A percentile compares a stretch with the other conserved stretches of the same genome.
phyloP scores from a whole-genome alignment of 2,113 vertebrate species.

The Catagonus wagneri region DNA sequence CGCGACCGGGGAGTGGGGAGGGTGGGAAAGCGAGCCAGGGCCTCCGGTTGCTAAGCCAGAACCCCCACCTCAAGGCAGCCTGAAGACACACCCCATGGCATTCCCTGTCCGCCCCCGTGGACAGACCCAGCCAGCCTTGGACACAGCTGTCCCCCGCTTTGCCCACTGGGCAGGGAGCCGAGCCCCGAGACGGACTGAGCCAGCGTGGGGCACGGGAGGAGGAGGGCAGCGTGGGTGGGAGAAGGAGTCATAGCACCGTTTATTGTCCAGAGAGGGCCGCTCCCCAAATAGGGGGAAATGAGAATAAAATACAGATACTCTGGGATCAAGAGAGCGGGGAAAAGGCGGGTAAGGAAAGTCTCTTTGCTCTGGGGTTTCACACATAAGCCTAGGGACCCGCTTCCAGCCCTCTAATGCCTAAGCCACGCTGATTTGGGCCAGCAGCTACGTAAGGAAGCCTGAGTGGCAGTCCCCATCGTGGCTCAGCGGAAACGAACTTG shows the following conservation, averaged over 20 bases:
- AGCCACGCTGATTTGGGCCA: neutral
- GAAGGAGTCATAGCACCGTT: neutral
- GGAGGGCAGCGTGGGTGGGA: neutral
- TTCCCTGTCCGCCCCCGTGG: neutral
- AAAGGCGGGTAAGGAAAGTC: too few relatives aligned
- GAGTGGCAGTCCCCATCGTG: too few relatives aligned
- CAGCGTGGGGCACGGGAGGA: neutral
- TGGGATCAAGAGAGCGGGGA: neutral
- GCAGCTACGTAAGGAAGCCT: neutral
- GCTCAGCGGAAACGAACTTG: too few relatives aligned
- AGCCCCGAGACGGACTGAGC: neutral
- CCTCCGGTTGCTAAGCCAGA: neutral
- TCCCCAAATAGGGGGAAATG: neutral
- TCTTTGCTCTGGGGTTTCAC: neutral
- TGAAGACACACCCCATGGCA: neutral
- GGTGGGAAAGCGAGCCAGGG: accelerated
- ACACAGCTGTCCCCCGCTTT: neutral
- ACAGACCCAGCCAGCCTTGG: accelerated
- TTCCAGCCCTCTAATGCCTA: neutral
- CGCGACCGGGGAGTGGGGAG: neutral
- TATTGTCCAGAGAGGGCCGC: neutral
- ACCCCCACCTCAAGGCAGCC: neutral
- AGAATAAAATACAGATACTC: neutral
- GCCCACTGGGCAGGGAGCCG: neutral
- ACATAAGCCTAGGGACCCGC: neutral